Conservation (phyloP, 2,797 vertebrate species). For the Crenuchus spilurus region DNA sequence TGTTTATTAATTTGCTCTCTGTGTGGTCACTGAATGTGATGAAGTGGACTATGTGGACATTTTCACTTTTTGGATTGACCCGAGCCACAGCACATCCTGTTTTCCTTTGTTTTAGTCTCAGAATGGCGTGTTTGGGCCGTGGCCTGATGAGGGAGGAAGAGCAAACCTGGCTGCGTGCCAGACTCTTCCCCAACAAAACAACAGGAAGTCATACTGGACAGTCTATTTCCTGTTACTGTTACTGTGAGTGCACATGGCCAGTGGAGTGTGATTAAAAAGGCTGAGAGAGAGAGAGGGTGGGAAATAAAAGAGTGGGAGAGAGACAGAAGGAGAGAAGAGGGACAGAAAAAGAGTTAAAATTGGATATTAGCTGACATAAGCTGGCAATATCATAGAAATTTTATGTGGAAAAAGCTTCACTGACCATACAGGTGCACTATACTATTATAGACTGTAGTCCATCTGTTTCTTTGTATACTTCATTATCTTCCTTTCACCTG, state of each 20-base stretch:
- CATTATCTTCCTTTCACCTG: too few species aligned
- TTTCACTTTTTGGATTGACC: neutral
- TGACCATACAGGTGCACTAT: too few species aligned
- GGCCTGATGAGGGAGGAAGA: slow-evolving; percentile 10
- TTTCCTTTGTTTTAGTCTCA: neutral
- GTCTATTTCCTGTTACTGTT: slow-evolving; percentile 26
- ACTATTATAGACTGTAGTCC: too few species aligned
- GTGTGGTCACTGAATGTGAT: neutral
- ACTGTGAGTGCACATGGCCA: neutral
- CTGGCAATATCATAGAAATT: too few species aligned
- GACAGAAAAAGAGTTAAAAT: too few species aligned
- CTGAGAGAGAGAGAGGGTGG: neutral
- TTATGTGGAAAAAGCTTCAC: too few species aligned
- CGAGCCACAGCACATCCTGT: neutral
- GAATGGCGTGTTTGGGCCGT: neutral
- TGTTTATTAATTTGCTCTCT: too few species aligned
- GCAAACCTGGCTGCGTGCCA: neutral
- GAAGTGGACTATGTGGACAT: neutral
- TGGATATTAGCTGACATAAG: too few species aligned
- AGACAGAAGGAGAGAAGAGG: too few species aligned
- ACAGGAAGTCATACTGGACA: slow-evolving; percentile 42
- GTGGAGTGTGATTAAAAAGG: slow-evolving; percentile 9
- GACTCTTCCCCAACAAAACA: slow-evolving; percentile 2
- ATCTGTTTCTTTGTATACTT: too few species aligned
- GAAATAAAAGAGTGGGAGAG: too few species aligned